Evolutionary conservation across 2,888 invertebrate species (phyloP).

Genomic region (Tethea ocularis): DNA sequence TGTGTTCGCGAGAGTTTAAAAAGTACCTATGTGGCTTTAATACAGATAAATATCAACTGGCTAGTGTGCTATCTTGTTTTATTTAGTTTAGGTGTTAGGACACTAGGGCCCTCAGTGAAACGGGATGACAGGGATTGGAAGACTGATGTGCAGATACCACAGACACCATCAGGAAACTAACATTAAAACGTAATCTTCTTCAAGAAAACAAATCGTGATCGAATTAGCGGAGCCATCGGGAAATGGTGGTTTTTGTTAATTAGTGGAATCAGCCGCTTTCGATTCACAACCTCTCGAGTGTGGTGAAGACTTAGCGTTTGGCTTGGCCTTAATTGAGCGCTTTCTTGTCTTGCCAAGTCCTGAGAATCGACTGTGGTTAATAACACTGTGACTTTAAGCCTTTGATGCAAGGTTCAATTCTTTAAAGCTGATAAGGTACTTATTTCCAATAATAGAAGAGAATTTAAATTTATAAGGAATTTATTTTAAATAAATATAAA

Average conservation of each 20-base stretch:
- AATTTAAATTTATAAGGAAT: neutral
- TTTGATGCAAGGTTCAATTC: neutral
- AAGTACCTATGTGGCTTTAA: too few relatives aligned
- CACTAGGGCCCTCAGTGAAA: too few relatives aligned
- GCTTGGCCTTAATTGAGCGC: neutral
- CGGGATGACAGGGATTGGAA: neutral
- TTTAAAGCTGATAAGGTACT: neutral
- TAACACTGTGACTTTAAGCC: neutral
- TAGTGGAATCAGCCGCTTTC: slow-evolving; percentile 2
- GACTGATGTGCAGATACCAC: too few relatives aligned
- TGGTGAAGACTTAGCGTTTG: neutral
- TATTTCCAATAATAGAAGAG: neutral
- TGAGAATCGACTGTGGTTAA: neutral
- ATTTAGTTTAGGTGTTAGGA: too few relatives aligned
- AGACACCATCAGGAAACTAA: neutral
- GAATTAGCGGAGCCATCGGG: neutral
- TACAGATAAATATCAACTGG: too few relatives aligned
- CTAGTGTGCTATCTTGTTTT: too few relatives aligned
- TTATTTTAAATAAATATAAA: neutral
- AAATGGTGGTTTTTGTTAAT: neutral
- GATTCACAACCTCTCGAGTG: neutral
- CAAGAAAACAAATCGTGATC: neutral
- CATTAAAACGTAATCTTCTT: neutral
- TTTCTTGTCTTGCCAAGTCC: neutral
- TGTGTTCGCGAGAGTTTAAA: too few relatives aligned